Base-by-base conservation (phyloP, 2,113 vertebrate genomes). In the Puntigrus tetrazona region DNA sequence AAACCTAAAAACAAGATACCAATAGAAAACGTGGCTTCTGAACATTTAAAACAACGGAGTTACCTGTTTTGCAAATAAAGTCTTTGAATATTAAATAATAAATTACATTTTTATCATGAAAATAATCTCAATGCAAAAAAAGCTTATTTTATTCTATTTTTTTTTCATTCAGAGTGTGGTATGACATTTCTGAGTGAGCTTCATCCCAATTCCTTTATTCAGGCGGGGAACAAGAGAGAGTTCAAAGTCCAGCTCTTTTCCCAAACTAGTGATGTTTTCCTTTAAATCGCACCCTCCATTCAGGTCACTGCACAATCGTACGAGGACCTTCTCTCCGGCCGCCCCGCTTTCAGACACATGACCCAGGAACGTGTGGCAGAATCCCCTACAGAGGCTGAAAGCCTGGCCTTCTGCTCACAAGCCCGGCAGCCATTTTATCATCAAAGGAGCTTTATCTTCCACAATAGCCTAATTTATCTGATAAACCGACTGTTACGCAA, bases 301-400 rank as follows among this genome's bases (percentile, higher is more conserved):
- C 80, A 69, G 80, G 80, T 82, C 80, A 82, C 16, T 55, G 65
- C 65, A 38, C 45, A 72, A 82, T 70, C 29, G n/a, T 27, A 45
- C n/a, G 45, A 29, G 4, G 29, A 72, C 45, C 29, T 70, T 65
- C 79, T n/a, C 80, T 70, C 29, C n/a, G 45, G 80, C 70, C 43
- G 36, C 52, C 65, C 31, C 45, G 13, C 22, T 70, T 72, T 82
- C 65, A 55, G 80, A 82, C 65, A 8, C 45, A 55, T 82, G 80
- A 82, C 65, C 80, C 65, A 4, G 63, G 79, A 81, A 55, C 65
- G 13, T 70, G 29, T 81, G 65, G 61, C 80, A 55, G 20, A 38
- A 22, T 55, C 80, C 63, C 63, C 80, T 22, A 81, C 59, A 69
- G 63, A 81, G 78, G 78, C 78, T n/a, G 65, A 80, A 65, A 80